Base-by-base conservation (phyloP, 2,888 invertebrate genomes). In the Mylabris sibirica region DNA sequence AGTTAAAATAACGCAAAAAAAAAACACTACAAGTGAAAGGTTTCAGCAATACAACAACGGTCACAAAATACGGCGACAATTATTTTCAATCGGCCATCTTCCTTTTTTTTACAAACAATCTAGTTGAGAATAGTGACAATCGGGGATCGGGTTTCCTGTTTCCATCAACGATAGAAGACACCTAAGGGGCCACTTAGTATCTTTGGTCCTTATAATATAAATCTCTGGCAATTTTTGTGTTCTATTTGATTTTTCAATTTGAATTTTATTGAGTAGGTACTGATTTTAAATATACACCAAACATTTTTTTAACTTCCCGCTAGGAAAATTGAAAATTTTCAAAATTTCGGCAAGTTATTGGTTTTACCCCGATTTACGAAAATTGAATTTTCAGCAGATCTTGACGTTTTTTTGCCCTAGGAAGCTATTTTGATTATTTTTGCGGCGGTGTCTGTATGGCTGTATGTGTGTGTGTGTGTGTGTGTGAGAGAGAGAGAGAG, bases 61-160 rank as follows among this genome's bases (percentile, higher is more conserved):
- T 78, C n/a, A 78, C 79, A 80, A 81, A 82, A 82, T 80, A 79
- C 79, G 79, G 80, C 79, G 84, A 84, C 84, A 84, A 84, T 84
- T 84, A 84, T 84, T 84, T 84, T 84, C 83, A 84, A 84, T 84
- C 83, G 83, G 77, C 79, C 75, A 77, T 78, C 77, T 75, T 75
- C 74, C 75, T 77, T 77, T 78, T 78, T 78, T 77, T 30, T 30
- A 30, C 30, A 30, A 30, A 75, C 67, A 69, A 63, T 22, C 4
- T 34, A 34, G 49, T 70, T n/a, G n/a, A n/a, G 8, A 30, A 4
- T 65, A 59, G 73, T 71, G 72, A 49, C 20, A 11, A 49, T 49
- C 70, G n/a, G 59, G 71, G 73, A 76, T 79, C 80, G 74, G 75
- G 75, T 75, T 76, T 76, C 77, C 72, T 74, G 72, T 81, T 82